phyloP scores from a whole-genome alignment of 1,140 invertebrate genomes.

The Nephila pilipes region DNA sequence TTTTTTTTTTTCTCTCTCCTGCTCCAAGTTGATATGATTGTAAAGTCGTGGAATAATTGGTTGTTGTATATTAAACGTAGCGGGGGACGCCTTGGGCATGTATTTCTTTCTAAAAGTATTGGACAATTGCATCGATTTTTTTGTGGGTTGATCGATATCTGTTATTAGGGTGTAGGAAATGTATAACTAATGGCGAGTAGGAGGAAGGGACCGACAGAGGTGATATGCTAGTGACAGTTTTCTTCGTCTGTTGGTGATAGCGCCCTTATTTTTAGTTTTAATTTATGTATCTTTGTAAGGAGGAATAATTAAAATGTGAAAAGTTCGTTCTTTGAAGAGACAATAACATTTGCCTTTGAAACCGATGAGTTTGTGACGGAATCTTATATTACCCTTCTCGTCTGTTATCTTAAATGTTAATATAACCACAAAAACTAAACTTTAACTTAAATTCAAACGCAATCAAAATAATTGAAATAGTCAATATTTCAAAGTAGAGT shows the following conservation, averaged over 20 bases:
- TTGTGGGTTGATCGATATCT: neutral
- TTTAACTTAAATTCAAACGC: no score
- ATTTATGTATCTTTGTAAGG: no score
- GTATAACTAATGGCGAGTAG: neutral
- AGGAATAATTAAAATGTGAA: no score
- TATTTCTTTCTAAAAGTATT: neutral
- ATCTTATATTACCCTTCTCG: no score
- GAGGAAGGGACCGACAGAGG: neutral
- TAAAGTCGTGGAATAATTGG: constrained; percentile 43
- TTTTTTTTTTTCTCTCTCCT: neutral
- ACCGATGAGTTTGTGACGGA: no score
- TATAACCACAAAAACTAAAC: no score
- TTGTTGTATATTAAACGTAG: constrained; percentile 18
- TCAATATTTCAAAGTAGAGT: no score
- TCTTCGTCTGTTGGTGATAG: neutral
- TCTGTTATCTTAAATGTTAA: no score
- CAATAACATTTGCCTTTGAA: no score
- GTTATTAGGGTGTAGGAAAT: neutral
- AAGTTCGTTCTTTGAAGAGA: no score
- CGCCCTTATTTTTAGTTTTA: neutral
- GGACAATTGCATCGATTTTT: neutral
- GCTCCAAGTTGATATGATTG: neutral
- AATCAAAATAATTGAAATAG: no score
- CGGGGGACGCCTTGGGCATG: neutral
- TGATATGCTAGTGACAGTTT: neutral